Conservation (phyloP, 1,140 invertebrate species). For the Drosophila arawakana region DNA sequence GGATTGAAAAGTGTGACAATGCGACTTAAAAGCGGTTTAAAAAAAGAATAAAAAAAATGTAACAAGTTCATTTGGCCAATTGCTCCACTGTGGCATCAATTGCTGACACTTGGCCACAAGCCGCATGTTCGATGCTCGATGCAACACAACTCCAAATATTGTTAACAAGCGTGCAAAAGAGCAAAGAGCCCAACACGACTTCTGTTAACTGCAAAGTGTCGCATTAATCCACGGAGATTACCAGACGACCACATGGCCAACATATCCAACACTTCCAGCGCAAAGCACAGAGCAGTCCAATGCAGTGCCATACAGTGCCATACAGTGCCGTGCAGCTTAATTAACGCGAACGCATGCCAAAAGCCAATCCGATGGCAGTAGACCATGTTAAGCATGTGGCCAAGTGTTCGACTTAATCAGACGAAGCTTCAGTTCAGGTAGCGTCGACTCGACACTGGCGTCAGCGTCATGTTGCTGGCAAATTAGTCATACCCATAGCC, state of each 20-base stretch:
- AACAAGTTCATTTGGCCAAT: conserved; percentile 29
- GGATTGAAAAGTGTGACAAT: no score
- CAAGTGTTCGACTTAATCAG: conserved; percentile 77
- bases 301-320: not conserved
- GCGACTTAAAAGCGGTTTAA: not conserved
- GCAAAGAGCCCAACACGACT: conserved; percentile 64
- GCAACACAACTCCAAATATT: conserved; percentile 73
- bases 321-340: conserved; percentile 63
- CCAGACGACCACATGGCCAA: conserved; percentile 59
- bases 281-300: conserved; percentile 4
- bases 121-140: conserved; percentile 59
- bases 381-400: conserved; percentile 44
- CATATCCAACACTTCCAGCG: conserved; percentile 1
- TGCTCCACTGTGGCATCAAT: conserved; percentile 53
- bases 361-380: conserved; percentile 53
- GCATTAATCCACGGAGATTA: conserved; percentile 79
- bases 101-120: conserved; percentile 59
- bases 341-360: conserved; percentile 77
- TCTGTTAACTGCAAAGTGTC: conserved; percentile 65
- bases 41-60: conserved; percentile 5
- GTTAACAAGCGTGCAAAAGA: conserved; percentile 79
- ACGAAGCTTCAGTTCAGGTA: conserved; percentile 24
- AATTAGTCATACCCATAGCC: conserved; percentile 65
- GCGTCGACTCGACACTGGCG: conserved; percentile 31
- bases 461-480: conserved; percentile 77